Conservation (phyloP, 2,888 invertebrate species). For the Ametastegia equiseti region DNA sequence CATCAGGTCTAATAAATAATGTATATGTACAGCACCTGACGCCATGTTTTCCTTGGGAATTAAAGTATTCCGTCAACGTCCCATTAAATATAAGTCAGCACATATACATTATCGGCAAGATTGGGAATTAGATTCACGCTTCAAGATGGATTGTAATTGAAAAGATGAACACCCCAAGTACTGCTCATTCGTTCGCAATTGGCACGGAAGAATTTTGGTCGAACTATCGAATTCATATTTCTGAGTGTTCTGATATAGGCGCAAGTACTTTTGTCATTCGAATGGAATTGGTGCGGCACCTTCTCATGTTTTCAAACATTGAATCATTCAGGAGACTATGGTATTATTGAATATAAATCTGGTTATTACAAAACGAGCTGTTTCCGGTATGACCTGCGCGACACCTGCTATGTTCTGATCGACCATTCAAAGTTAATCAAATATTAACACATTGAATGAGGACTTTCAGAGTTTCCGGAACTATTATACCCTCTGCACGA, state of each 20-base stretch:
- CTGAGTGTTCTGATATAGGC: no score
- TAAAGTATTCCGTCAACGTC: conserved; percentile 14
- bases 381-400: background rate
- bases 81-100: background rate
- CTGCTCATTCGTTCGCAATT: background rate
- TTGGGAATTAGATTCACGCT: conserved; percentile 1
- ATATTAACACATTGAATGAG: background rate
- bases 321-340: no score
- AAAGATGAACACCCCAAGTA: background rate
- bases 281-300: no score
- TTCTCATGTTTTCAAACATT: no score
- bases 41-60: background rate
- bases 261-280: background rate
- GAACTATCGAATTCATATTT: background rate
- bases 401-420: background rate
- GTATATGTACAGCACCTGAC: background rate
- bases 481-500: no score
- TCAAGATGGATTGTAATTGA: background rate
- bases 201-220: background rate
- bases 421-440: background rate
- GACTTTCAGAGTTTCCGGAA: background rate
- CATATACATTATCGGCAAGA: background rate
- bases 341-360: background rate
- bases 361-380: background rate
- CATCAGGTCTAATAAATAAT: background rate